Conservation (phyloP, 2,888 invertebrate genomes). For the Bimastos eiseni region DNA sequence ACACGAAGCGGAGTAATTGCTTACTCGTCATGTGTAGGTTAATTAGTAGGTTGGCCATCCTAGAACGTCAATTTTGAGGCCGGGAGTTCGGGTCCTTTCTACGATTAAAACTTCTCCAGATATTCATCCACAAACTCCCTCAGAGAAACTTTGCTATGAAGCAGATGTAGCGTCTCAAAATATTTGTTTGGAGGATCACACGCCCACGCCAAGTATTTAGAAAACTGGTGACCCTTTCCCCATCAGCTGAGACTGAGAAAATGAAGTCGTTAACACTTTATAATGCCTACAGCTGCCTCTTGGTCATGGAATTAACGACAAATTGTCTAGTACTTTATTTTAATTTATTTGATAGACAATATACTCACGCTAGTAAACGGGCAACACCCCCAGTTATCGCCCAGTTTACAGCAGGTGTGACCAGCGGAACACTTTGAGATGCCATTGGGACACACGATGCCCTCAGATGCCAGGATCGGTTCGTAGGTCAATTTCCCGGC, state of each 20-base stretch:
- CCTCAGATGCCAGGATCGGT: not conserved
- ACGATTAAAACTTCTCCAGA: too few relatives aligned
- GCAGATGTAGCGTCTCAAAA: too few relatives aligned
- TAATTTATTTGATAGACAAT: not conserved
- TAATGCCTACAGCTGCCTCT: not conserved
- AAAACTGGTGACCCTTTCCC: not conserved
- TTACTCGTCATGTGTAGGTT: too few relatives aligned
- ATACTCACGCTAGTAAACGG: not conserved
- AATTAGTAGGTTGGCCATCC: too few relatives aligned
- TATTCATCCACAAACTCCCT: too few relatives aligned
- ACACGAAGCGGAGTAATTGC: too few relatives aligned
- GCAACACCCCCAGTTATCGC: not conserved
- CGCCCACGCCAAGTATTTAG: not conserved
- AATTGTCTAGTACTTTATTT: not conserved
- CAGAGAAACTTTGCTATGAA: too few relatives aligned
- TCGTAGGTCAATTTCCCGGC: not conserved
- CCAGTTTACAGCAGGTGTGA: not conserved
- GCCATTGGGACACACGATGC: conserved; percentile 7
- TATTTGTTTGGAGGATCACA: too few relatives aligned
- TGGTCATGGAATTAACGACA: not conserved
- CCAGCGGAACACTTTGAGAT: not conserved
- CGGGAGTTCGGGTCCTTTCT: too few relatives aligned
- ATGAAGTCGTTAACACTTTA: not conserved
- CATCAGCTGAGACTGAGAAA: not conserved
- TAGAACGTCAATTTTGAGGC: too few relatives aligned